phyloP scores from a whole-genome alignment of 2,888 invertebrate genomes.

The Aquatica leii region DNA sequence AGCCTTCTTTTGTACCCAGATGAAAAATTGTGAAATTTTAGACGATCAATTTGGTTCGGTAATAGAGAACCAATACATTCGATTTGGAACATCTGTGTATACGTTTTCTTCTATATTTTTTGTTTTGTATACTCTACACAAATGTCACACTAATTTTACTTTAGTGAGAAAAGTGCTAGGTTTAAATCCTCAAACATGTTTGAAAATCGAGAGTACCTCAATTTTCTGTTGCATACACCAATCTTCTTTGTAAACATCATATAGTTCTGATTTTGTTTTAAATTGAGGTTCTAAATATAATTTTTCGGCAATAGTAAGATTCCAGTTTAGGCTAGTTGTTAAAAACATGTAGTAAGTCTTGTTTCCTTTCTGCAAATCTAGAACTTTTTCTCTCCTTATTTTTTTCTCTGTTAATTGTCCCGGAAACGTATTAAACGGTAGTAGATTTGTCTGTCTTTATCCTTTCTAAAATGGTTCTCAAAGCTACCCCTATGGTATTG shows the following conservation, averaged over 20 bases:
- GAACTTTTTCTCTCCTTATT: not conserved
- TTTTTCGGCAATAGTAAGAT: not conserved
- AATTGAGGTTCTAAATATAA: not conserved
- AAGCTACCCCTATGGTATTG: not conserved
- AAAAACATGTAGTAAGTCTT: no score
- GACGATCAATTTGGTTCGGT: not conserved
- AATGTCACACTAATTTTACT: no score
- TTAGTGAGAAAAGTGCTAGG: not conserved
- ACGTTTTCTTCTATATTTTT: not conserved
- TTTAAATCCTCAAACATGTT: constrained; percentile 1
- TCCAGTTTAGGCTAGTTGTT: not conserved
- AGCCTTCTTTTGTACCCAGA: not conserved
- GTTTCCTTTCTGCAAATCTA: not conserved
- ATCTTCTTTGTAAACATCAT: not conserved
- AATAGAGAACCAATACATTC: not conserved
- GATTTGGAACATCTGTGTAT: not conserved
- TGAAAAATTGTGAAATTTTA: not conserved
- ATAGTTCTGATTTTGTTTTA: not conserved
- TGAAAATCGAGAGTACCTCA: not conserved
- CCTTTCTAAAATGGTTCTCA: not conserved
- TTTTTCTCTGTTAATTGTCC: no score
- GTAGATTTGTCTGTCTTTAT: not conserved
- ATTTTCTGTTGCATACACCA: not conserved
- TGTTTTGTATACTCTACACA: no score
- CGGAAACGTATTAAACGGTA: not conserved